Base-by-base conservation (phyloP, 2,888 invertebrate genomes). In the Phyllotreta cruciferae region DNA sequence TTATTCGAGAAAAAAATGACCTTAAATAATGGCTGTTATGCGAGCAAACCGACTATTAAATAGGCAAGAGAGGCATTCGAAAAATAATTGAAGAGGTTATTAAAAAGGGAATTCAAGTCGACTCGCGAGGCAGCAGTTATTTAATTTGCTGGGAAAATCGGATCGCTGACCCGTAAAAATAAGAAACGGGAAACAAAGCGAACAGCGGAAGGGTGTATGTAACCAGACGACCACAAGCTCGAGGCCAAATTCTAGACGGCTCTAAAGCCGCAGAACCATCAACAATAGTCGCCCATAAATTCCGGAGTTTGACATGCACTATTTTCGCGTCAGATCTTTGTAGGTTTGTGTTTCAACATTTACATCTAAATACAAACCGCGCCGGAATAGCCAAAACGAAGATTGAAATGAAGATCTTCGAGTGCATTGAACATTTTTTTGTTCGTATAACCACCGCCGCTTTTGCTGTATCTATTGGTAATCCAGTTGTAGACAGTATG, bases 101-200 rank as follows among this genome's bases (percentile, higher is more conserved):
- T 70, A 77, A 76, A 75, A 77, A 77, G 76, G 74, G 76, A 75
- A 77, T 75, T 74, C 74, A 74, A 73, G 78, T 77, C 76, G 76
- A 76, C 77, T 77, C 76, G 77, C 79, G 78, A 79, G 77, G 78
- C 78, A 77, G 77, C 77, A 79, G 79, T 79, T 79, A 79, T 79
- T 78, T 78, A 79, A 79, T 80, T 80, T 79, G 76, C 78, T 71
- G 71, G 71, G 71, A 74, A 77, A 77, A 71, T 73, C 76, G 75
- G 75, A 72, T 74, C 78, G 73, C 70, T 78, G 79, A 73, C 74
- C 75, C 70, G 77, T 75, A 78, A 52, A 36, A 56, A 50, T 36
- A 52, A 57, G 49, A 49, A 39, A 7, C 38, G 38, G 38, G 79
- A 75, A 75, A 74, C 74, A 75, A 74, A 75, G 75, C 72, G 71